Base-by-base conservation (phyloP, 2,113 vertebrate species). In the Chunga burmeisteri region DNA sequence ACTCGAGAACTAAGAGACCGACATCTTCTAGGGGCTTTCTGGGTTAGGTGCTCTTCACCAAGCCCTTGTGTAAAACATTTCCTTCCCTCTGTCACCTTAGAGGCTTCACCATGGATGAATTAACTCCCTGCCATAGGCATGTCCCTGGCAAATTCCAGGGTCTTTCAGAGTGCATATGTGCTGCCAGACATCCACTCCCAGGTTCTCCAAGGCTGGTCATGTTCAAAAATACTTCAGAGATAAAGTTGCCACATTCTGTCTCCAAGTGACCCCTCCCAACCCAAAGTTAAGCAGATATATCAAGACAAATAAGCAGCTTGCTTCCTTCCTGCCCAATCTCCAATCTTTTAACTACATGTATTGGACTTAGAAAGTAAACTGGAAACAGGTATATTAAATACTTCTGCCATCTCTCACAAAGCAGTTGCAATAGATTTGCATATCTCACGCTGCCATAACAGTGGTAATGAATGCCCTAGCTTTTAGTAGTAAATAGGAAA, bases 371-470 rank as follows among this genome's bases (percentile, higher is more conserved):
- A 67, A 86, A 77, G 30, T 46, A 81, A 89, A 86, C 42, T 59
- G 16, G n/a, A 88, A 97, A 67, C n/a, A 84, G 21, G 44, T 12
- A 1, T 42, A 47, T 59, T 74, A 89, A 81, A 78, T 84, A 66
- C 44, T 93, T 77, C 50, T 91, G n/a, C 80, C 94, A 95, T 93
- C 91, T 95, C 91, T 74, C 72, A 71, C 38, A 55, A 81, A 80
- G 22, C 21, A 82, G 22, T 70, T 50, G 65, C 29, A 81, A 46
- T 42, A 75, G 66, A 91, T 94, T 93, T 58, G 65, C 44, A 59
- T 77, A 94, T 44, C 34, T 93, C 91, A 16, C 2, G 17, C 20
- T 94, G n/a, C 29, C 25, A 30, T 56, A 67, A 68, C 30, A 73
- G 29, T 36, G 46, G 11, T 68, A 61, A 74, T 70, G 36, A 91